These are phyloP conservation scores for Cacatua alba DNA, from an alignment of 2,113 vertebrate genomes.

Conservation along the genomic window DNA sequence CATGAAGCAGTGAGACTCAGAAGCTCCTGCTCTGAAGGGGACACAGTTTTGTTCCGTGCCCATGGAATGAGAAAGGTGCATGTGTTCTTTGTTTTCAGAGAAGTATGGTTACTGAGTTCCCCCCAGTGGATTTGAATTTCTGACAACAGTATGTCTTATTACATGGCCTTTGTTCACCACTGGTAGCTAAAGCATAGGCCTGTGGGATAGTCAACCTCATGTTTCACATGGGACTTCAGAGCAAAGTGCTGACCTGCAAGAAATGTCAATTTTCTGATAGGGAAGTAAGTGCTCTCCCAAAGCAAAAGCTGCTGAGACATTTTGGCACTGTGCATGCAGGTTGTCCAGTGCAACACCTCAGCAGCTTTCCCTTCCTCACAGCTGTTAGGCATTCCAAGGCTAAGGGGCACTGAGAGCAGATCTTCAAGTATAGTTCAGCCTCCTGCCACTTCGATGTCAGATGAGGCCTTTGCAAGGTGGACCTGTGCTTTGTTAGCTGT, in stretches of 20 bases:
- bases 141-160: not conserved
- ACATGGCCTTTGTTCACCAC: not conserved
- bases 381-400: not conserved
- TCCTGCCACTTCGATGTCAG: accelerated
- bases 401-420: not conserved
- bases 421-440: not conserved
- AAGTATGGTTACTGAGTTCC: not conserved
- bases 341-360: accelerated
- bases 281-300: not conserved
- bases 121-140: not conserved
- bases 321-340: accelerated
- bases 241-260: not conserved
- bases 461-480: not conserved
- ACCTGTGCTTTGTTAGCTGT: not conserved
- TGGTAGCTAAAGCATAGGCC: not conserved
- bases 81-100: not conserved
- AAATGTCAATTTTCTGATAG: not conserved
- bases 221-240: not conserved
- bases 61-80: not conserved
- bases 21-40: not conserved
- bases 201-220: not conserved
- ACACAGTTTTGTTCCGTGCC: not conserved
- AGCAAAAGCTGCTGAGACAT: not conserved
- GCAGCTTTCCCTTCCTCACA: not conserved
- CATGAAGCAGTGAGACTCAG: not conserved